Conservation (phyloP, 2,113 vertebrate genomes). For the Aptenodytes patagonicus region DNA sequence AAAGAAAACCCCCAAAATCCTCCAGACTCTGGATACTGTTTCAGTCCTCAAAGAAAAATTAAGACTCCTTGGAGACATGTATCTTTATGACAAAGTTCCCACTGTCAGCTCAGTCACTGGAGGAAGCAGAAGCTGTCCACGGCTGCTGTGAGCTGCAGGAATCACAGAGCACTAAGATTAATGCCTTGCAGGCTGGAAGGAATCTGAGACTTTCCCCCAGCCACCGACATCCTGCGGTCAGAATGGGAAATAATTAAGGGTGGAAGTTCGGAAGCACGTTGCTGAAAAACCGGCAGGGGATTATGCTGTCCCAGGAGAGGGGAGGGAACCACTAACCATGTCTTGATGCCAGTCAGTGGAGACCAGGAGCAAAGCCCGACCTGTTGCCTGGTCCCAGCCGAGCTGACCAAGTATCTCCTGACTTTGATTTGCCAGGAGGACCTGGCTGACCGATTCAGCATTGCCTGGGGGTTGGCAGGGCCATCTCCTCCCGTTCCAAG, state of each 20-base stretch:
- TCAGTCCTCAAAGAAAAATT: neutral
- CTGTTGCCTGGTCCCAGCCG: neutral
- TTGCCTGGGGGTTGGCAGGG: neutral
- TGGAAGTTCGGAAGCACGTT: fast-evolving
- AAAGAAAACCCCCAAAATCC: neutral
- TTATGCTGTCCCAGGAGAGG: neutral
- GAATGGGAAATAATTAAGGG: neutral
- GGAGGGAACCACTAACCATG: neutral
- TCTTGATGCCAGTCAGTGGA: neutral
- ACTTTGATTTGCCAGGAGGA: neutral
- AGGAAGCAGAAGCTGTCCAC: neutral
- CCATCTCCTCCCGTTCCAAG: neutral
- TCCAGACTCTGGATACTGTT: neutral
- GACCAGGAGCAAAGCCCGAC: neutral
- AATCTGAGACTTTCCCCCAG: fast-evolving
- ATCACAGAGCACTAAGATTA: neutral
- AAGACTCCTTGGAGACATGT: neutral
- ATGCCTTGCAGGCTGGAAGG: neutral
- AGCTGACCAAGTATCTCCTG: neutral
- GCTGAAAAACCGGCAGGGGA: neutral
- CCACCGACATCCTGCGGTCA: neutral
- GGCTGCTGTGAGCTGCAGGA: neutral
- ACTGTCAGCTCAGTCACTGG: neutral
- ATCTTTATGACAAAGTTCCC: neutral
- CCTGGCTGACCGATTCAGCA: neutral